These are phyloP conservation scores for Heliconius hortense DNA, from an alignment of 2,888 invertebrate genomes.

Conservation along the genomic window DNA sequence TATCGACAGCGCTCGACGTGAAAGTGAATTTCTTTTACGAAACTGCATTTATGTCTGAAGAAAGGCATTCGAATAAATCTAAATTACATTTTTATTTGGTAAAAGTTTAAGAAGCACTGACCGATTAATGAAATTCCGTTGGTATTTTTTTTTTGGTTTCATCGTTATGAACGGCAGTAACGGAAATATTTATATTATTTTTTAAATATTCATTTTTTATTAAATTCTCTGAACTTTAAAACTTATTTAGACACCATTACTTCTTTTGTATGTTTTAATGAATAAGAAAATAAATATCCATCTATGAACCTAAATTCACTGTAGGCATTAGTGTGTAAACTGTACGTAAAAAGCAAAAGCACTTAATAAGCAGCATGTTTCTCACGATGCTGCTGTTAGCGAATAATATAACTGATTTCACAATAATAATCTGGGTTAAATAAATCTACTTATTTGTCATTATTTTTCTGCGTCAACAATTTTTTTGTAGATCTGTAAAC, in stretches of 20 bases:
- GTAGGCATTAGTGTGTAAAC: background rate
- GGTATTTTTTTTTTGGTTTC: background rate
- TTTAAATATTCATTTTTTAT: background rate
- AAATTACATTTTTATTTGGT: constrained; percentile 25
- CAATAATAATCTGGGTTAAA: constrained; percentile 60
- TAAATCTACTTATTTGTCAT: constrained; percentile 48
- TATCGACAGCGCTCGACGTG: constrained; percentile 48
- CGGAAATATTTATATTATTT: background rate
- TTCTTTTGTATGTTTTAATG: background rate
- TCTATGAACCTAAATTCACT: background rate
- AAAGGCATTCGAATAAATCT: constrained; percentile 24
- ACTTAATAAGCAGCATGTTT: constrained; percentile 28
- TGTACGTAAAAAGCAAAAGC: constrained; percentile 18
- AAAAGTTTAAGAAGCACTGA: constrained; percentile 28
- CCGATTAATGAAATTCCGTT: constrained; percentile 16
- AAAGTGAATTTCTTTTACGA: constrained; percentile 55
- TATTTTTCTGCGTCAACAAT: constrained; percentile 45
- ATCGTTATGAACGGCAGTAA: background rate
- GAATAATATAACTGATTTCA: constrained; percentile 47
- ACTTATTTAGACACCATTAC: background rate
- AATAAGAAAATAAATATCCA: background rate
- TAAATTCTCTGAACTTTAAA: background rate
- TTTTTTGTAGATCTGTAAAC: constrained; percentile 30
- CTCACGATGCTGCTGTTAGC: constrained; percentile 38
- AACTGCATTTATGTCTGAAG: constrained; percentile 27